A percentile compares a stretch with the other conserved stretches of the same genome.
These are phyloP conservation scores for Gisinianus flammeolus DNA, from an alignment of 2,888 invertebrate species.

Conservation along the genomic window DNA sequence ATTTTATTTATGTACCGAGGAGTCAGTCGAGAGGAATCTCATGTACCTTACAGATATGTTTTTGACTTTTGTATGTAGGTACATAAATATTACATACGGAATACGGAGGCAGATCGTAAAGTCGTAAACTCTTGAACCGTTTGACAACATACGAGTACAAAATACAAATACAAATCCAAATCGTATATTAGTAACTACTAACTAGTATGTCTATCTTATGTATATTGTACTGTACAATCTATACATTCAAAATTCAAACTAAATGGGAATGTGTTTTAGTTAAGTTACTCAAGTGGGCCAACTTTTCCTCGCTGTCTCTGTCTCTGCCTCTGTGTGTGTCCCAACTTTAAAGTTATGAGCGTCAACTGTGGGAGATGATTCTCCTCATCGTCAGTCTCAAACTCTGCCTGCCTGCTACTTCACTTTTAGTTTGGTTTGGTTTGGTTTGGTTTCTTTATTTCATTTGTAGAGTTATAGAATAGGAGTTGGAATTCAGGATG, in stretches of 20 bases:
- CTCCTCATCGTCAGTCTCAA: no score
- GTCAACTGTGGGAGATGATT: conserved; percentile 1
- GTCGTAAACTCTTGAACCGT: neutral
- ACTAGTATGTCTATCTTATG: no score
- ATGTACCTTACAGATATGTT: neutral
- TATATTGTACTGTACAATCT: no score
- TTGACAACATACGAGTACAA: neutral
- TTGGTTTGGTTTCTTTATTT: neutral
- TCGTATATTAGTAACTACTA: no score
- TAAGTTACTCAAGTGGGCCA: neutral
- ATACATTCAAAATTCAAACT: no score
- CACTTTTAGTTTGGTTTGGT: neutral
- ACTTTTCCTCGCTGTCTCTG: neutral
- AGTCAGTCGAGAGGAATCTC: neutral
- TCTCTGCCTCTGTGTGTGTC: neutral
- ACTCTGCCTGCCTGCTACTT: neutral
- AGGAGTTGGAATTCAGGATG: neutral
- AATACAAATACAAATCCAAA: no score
- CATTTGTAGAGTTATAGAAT: neutral
- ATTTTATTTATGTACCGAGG: neutral
- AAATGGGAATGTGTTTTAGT: no score
- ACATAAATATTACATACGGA: neutral
- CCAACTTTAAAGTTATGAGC: conserved; percentile 15
- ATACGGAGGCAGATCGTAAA: neutral
- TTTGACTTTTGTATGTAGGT: neutral